Evolutionary conservation across 2,797 vertebrate species (phyloP).

Genomic region (Tenualosa ilisha): DNA sequence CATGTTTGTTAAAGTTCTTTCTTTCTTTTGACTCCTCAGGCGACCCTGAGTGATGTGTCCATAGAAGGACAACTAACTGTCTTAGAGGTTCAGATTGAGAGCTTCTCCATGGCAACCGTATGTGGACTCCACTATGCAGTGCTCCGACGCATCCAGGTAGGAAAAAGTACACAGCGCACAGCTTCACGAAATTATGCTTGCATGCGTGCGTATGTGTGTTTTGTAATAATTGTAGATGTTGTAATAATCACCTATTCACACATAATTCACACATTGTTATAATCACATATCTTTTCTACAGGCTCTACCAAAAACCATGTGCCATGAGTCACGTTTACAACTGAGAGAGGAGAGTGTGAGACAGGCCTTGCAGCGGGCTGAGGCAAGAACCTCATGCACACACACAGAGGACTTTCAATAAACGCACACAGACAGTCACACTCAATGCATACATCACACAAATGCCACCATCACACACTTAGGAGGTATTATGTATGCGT

Average conservation of each 20-base stretch:
- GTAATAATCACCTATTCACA: too few species aligned
- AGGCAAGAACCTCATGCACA: constrained; percentile 61
- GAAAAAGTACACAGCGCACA: too few species aligned
- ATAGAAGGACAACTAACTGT: constrained; percentile 62
- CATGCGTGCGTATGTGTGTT: not conserved
- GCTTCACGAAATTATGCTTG: too few species aligned
- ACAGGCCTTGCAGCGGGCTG: constrained; percentile 59
- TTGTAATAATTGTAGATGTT: too few species aligned
- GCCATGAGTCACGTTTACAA: constrained; percentile 34
- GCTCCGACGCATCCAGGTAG: constrained; percentile 71
- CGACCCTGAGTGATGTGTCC: constrained; percentile 66
- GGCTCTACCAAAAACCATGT: constrained; percentile 61
- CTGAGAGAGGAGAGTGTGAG: constrained; percentile 59
- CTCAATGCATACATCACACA: too few species aligned
- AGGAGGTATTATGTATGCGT: too few species aligned
- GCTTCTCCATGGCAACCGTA: constrained; percentile 77
- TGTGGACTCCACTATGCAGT: constrained; percentile 86
- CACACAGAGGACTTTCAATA: not conserved
- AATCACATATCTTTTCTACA: constrained; percentile 42
- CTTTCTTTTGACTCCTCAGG: constrained; percentile 61
- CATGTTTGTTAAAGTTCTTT: not conserved
- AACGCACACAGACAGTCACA: not conserved
- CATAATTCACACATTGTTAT: not conserved
- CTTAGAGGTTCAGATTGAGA: constrained; percentile 83
- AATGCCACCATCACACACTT: too few species aligned